A percentile compares a stretch with the other conserved stretches of the same genome.
phyloP scores from a whole-genome alignment of 2,888 invertebrate species.

The Eurytoma adleriae region DNA sequence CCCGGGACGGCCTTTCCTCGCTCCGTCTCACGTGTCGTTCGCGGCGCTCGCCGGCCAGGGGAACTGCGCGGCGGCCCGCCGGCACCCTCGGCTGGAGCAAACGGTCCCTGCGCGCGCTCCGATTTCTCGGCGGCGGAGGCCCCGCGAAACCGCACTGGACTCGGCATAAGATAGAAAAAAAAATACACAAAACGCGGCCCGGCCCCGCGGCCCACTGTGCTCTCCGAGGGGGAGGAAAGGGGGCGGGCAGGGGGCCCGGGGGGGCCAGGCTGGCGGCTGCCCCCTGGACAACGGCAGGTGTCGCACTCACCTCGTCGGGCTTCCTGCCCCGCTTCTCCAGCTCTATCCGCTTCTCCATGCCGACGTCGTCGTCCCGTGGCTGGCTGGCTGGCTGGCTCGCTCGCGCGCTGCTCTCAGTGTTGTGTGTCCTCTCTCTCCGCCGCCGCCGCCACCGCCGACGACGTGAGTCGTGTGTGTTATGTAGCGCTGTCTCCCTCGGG shows the following conservation, averaged over 20 bases:
- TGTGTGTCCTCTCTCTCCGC: background rate
- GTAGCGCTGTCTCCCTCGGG: background rate
- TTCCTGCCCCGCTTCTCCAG: constrained; percentile 95
- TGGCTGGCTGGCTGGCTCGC: background rate
- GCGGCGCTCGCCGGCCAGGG: no score
- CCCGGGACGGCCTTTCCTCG: no score
- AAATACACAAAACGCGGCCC: no score
- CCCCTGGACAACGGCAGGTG: background rate
- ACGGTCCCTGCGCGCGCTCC: no score
- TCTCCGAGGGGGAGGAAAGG: background rate
- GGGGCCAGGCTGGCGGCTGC: no score
- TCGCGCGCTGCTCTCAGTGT: background rate
- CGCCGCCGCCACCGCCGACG: background rate
- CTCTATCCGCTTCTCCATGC: constrained; percentile 96
- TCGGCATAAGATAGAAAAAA: no score
- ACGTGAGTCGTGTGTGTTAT: background rate
- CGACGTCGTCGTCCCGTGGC: constrained; percentile 56
- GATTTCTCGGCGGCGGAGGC: no score
- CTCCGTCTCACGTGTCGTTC: no score
- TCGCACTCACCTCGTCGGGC: constrained; percentile 89
- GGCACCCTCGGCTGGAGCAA: no score
- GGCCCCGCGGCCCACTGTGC: no score
- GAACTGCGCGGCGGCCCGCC: no score
- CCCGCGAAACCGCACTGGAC: no score
- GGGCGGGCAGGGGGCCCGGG: background rate